Conservation (phyloP, 2,888 invertebrate genomes). For the Linyphia triangularis region DNA sequence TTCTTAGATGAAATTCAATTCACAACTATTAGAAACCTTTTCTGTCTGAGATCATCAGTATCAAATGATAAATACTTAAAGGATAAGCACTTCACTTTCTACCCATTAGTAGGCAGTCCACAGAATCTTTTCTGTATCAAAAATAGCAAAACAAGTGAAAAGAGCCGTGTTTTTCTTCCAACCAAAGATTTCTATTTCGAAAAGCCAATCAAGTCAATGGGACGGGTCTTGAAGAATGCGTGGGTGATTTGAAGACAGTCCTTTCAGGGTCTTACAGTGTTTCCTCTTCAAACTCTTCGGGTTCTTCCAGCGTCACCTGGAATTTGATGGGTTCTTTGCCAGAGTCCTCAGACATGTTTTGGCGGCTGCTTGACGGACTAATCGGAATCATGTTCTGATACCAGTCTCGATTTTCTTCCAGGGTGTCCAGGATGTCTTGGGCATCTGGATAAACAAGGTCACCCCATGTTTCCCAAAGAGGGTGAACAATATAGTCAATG, state of each 20-base stretch:
- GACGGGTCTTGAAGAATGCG: conserved; percentile 45
- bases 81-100: too few species aligned
- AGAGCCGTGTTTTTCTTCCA: neutral
- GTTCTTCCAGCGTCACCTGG: conserved; percentile 90
- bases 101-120: neutral
- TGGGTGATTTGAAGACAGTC: conserved; percentile 41
- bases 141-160: conserved; percentile 22
- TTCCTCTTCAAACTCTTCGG: conserved; percentile 81
- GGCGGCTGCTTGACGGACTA: conserved; percentile 84
- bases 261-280: conserved; percentile 6
- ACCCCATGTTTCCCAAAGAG: conserved; percentile 99
- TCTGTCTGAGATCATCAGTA: conserved; percentile 48
- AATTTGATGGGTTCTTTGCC: conserved; percentile 82
- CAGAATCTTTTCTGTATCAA: neutral
- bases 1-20: conserved; percentile 48
- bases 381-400: conserved; percentile 96
- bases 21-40: conserved; percentile 21
- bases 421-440: conserved; percentile 96
- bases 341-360: conserved; percentile 61
- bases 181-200: neutral
- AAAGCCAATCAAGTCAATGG: conserved; percentile 30
- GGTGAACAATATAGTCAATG: conserved; percentile 97
- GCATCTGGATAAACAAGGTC: conserved; percentile 99
- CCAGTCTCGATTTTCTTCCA: conserved; percentile 99
- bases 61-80: neutral